phyloP scores from a whole-genome alignment of 2,888 invertebrate species.

The Volucella inflata region DNA sequence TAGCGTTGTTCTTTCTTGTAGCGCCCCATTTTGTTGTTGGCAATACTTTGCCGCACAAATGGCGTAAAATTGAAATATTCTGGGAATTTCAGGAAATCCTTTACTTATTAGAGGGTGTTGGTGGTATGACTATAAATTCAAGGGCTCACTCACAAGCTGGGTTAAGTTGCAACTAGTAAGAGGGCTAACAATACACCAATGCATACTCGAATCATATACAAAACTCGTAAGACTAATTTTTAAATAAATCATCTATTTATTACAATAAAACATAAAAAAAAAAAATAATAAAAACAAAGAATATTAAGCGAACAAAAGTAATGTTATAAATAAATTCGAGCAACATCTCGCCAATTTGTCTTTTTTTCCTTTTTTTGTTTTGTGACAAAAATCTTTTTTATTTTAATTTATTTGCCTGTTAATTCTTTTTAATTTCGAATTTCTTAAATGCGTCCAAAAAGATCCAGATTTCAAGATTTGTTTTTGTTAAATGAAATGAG shows the following conservation, averaged over 20 bases:
- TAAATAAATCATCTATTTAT: slow-evolving; percentile 70
- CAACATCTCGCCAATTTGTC: slow-evolving; percentile 10
- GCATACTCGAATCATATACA: background rate
- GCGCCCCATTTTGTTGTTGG: too few species aligned
- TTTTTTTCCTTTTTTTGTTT: background rate
- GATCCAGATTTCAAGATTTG: slow-evolving; percentile 11
- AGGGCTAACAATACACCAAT: too few species aligned
- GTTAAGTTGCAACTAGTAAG: too few species aligned
- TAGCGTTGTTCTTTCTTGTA: too few species aligned
- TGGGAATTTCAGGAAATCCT: too few species aligned
- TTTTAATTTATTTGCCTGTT: slow-evolving; percentile 29
- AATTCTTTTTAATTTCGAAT: slow-evolving; percentile 30
- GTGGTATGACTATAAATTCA: too few species aligned
- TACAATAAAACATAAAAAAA: slow-evolving; percentile 48
- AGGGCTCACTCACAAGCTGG: too few species aligned
- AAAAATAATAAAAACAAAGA: slow-evolving; percentile 59
- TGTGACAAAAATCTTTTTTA: slow-evolving; percentile 25
- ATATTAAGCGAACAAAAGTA: slow-evolving; percentile 55
- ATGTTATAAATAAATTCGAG: slow-evolving; percentile 51
- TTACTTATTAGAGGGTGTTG: too few species aligned
- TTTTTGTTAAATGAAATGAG: slow-evolving; percentile 44
- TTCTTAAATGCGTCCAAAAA: slow-evolving; percentile 33
- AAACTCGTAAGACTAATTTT: slow-evolving; percentile 19
- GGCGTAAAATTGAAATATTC: too few species aligned
- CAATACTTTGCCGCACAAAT: too few species aligned